A percentile compares a stretch with the other conserved stretches of the same genome.
These are phyloP conservation scores for Lepidurus arcticus DNA, from an alignment of 1,140 invertebrate genomes.

Conservation along the genomic window DNA sequence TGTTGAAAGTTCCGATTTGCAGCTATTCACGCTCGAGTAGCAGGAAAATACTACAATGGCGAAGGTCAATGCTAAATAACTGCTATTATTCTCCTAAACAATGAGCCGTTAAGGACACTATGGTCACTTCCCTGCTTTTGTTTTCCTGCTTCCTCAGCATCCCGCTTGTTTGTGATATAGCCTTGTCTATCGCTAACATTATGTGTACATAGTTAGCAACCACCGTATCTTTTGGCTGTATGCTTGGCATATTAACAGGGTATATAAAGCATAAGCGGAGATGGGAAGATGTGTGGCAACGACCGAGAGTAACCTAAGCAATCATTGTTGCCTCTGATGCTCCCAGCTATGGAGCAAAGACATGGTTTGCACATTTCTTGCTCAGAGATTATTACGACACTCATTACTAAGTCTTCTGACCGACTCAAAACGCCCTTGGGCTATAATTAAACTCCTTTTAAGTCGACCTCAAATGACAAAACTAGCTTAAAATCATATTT, in stretches of 20 bases:
- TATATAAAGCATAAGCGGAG: background rate
- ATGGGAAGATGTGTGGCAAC: background rate
- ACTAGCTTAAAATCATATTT: background rate
- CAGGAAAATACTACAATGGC: too few species aligned
- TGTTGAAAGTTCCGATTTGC: too few species aligned
- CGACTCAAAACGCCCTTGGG: background rate
- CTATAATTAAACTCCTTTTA: background rate
- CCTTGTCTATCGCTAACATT: background rate
- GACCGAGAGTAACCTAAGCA: conserved; percentile 9
- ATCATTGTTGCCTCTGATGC: background rate
- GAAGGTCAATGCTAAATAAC: too few species aligned
- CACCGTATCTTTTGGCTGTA: background rate
- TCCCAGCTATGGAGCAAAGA: conserved; percentile 9
- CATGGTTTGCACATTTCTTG: conserved; percentile 1
- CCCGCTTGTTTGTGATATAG: too few species aligned
- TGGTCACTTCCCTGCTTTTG: too few species aligned
- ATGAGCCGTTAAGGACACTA: too few species aligned
- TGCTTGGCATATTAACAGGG: background rate
- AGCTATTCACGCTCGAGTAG: too few species aligned
- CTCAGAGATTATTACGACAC: background rate
- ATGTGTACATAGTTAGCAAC: background rate
- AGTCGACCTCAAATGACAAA: background rate
- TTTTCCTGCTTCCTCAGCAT: too few species aligned
- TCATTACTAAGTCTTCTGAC: background rate
- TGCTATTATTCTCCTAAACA: too few species aligned